A percentile compares a stretch with the other conserved stretches of the same genome.
Conservation (phyloP, 1,140 invertebrate genomes). For the Mamestra configurata region DNA sequence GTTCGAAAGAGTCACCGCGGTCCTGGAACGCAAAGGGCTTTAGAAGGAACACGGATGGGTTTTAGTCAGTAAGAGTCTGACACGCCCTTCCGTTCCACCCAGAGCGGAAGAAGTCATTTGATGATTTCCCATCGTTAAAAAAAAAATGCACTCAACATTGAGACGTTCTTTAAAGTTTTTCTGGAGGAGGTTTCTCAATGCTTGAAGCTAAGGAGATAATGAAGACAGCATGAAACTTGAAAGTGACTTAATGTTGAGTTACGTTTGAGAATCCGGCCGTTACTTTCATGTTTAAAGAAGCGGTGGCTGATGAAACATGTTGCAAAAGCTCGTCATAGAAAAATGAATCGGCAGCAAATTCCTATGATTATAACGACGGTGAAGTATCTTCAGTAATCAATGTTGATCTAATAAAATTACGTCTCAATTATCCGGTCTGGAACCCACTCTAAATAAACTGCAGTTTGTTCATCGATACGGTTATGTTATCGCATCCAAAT, state of each 20-base stretch:
- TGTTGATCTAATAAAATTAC: neutral
- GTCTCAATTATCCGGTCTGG: slow-evolving; percentile 2
- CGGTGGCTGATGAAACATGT: neutral
- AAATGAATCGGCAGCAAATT: neutral
- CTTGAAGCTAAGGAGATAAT: too few species aligned
- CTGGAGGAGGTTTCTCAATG: too few species aligned
- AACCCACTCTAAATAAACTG: neutral
- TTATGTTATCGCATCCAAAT: slow-evolving; percentile 99
- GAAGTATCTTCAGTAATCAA: neutral
- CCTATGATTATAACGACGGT: neutral
- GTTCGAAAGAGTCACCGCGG: too few species aligned
- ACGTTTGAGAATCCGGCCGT: neutral
- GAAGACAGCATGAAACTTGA: too few species aligned
- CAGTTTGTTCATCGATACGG: slow-evolving; percentile 89
- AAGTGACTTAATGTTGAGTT: too few species aligned
- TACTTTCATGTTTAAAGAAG: neutral
- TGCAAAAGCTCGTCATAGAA: neutral
- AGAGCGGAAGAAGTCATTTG: too few species aligned
- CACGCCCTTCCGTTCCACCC: too few species aligned
- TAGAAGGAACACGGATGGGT: too few species aligned
- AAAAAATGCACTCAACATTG: neutral
- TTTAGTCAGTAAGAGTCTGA: too few species aligned
- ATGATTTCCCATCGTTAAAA: too few species aligned
- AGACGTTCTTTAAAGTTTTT: neutral
- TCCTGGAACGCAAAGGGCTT: too few species aligned